Evolutionary conservation across 2,113 vertebrate genomes (phyloP).

Genomic region (Arenaria interpres): DNA sequence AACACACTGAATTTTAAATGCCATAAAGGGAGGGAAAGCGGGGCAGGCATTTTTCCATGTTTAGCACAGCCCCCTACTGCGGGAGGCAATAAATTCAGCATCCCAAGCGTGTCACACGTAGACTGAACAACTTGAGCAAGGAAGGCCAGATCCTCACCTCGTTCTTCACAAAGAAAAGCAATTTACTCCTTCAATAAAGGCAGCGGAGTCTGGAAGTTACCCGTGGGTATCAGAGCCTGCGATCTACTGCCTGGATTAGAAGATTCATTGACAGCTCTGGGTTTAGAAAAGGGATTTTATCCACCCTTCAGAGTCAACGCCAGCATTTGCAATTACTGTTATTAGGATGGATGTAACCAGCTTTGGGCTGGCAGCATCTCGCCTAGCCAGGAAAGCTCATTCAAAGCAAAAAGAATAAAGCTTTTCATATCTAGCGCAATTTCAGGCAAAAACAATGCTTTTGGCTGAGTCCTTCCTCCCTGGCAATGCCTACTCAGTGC

Average conservation of each 20-base stretch:
- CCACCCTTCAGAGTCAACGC: neutral
- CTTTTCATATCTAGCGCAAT: neutral
- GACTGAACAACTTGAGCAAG: neutral
- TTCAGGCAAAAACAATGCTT: neutral
- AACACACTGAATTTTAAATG: neutral
- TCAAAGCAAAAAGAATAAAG: neutral
- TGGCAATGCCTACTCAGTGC: neutral
- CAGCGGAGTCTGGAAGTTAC: neutral
- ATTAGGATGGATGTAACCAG: neutral
- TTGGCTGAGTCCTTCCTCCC: neutral
- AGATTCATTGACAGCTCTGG: neutral
- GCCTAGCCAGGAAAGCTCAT: neutral
- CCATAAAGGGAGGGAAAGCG: neutral
- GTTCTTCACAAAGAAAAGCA: neutral
- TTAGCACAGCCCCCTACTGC: neutral
- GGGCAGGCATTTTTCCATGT: neutral
- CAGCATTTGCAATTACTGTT: neutral
- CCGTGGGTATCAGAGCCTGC: neutral
- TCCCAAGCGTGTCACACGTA: neutral
- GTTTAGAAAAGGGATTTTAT: neutral
- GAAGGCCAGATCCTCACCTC: neutral
- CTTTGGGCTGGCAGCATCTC: neutral
- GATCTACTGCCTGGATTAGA: constrained; percentile 6
- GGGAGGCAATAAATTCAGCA: neutral
- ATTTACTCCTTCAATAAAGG: constrained; percentile 16